A percentile compares a stretch with the other conserved stretches of the same genome.
phyloP scores from a whole-genome alignment of 1,140 invertebrate genomes.

The Drosophila repleta region DNA sequence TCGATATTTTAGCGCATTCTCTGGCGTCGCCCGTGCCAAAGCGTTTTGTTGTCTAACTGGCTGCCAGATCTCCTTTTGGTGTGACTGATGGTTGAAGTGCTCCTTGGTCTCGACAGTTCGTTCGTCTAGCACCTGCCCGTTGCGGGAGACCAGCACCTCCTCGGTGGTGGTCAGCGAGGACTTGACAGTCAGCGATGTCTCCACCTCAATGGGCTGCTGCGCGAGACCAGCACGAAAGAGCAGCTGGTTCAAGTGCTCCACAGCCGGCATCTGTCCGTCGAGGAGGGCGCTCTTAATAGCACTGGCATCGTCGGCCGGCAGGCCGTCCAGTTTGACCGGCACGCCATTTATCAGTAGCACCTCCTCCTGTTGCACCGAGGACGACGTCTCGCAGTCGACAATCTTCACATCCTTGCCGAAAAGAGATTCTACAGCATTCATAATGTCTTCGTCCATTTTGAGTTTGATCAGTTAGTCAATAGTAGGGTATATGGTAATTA shows the following conservation, averaged over 20 bases:
- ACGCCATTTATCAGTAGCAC: slow-evolving; percentile 90
- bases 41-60: slow-evolving; percentile 83
- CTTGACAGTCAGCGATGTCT: slow-evolving; percentile 90
- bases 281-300: slow-evolving; percentile 89
- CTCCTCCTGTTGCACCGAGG: slow-evolving; percentile 89
- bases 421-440: slow-evolving; percentile 91
- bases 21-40: slow-evolving; percentile 55
- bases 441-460: slow-evolving; percentile 90
- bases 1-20: slow-evolving; percentile 65
- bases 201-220: slow-evolving; percentile 89
- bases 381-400: slow-evolving; percentile 91
- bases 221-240: slow-evolving; percentile 88
- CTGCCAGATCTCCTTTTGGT: slow-evolving; percentile 89
- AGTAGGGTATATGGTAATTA: slow-evolving; percentile 30
- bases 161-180: slow-evolving; percentile 90
- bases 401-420: slow-evolving; percentile 90
- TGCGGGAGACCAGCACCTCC: slow-evolving; percentile 89
- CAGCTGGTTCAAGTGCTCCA: slow-evolving; percentile 89
- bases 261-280: slow-evolving; percentile 89
- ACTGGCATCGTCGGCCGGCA: slow-evolving; percentile 86
- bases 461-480: slow-evolving; percentile 44
- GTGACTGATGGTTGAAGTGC: slow-evolving; percentile 89
- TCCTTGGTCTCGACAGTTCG: slow-evolving; percentile 90
- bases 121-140: slow-evolving; percentile 89
- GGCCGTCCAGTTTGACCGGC: slow-evolving; percentile 87